phyloP scores from a whole-genome alignment of 2,888 invertebrate genomes.

The Dascillus cervinus region DNA sequence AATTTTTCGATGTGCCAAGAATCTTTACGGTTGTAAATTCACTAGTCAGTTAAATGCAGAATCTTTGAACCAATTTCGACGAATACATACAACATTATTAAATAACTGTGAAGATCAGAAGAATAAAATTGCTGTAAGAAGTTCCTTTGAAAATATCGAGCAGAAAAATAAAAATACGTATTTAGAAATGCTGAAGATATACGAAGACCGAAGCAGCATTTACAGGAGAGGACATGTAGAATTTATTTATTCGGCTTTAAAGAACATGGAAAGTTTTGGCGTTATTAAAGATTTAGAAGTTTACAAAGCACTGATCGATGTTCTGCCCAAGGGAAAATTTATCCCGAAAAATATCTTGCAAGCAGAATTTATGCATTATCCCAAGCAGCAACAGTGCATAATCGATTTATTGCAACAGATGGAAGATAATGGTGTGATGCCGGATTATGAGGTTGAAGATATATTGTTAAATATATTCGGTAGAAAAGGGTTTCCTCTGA shows the following conservation, averaged over 20 bases:
- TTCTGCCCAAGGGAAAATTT: constrained; percentile 84
- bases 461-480: constrained; percentile 84
- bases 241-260: constrained; percentile 86
- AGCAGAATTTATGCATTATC: constrained; percentile 87
- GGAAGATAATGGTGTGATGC: constrained; percentile 92
- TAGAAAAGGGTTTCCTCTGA: constrained; percentile 58
- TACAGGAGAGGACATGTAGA: constrained; percentile 83
- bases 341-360: constrained; percentile 77
- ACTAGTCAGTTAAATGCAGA: no score
- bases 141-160: constrained; percentile 45
- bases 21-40: no score
- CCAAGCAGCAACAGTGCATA: constrained; percentile 91
- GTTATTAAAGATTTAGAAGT: constrained; percentile 80
- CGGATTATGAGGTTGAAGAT: constrained; percentile 81
- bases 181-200: constrained; percentile 66
- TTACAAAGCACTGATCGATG: constrained; percentile 77
- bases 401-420: constrained; percentile 89
- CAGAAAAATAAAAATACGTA: constrained; percentile 61
- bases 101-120: no score
- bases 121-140: constrained; percentile 40
- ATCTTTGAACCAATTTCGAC: no score
- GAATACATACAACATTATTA: no score
- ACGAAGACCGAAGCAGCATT: constrained; percentile 58
- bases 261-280: constrained; percentile 81
- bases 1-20: no score